These are phyloP conservation scores for Bubalus kerabau DNA, from an alignment of 2,113 vertebrate species.

Conservation along the genomic window DNA sequence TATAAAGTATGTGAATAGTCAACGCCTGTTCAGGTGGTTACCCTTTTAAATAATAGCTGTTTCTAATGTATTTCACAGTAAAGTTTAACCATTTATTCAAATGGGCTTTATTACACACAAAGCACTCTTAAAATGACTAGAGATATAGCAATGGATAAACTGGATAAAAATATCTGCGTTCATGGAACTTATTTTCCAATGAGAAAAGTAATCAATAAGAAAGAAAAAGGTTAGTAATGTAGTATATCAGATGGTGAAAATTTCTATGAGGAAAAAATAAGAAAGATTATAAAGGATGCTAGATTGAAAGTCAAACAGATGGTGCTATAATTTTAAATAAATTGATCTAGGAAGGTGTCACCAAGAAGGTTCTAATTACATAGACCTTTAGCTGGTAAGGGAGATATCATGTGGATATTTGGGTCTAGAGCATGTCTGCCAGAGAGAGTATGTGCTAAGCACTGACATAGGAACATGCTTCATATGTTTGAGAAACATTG, in stretches of 20 bases:
- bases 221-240: neutral
- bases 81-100: neutral
- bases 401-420: neutral
- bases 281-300: neutral
- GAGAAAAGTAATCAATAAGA: neutral
- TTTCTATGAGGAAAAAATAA: neutral
- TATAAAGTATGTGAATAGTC: neutral
- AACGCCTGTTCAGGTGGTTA: neutral
- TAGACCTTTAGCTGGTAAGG: neutral
- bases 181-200: neutral
- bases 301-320: neutral
- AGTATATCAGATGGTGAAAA: neutral
- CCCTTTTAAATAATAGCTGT: neutral
- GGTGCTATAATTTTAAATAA: neutral
- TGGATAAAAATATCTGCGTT: neutral
- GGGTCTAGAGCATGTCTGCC: neutral
- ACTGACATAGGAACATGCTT: neutral
- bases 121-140: neutral
- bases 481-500: neutral
- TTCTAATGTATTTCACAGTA: neutral
- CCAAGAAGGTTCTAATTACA: neutral
- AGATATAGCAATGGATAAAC: neutral
- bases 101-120: neutral
- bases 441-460: neutral
- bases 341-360: neutral